A percentile compares a stretch with the other conserved stretches of the same genome.
These are phyloP conservation scores for Lutjanus erythropterus DNA, from an alignment of 2,113 vertebrate genomes.

Conservation along the genomic window DNA sequence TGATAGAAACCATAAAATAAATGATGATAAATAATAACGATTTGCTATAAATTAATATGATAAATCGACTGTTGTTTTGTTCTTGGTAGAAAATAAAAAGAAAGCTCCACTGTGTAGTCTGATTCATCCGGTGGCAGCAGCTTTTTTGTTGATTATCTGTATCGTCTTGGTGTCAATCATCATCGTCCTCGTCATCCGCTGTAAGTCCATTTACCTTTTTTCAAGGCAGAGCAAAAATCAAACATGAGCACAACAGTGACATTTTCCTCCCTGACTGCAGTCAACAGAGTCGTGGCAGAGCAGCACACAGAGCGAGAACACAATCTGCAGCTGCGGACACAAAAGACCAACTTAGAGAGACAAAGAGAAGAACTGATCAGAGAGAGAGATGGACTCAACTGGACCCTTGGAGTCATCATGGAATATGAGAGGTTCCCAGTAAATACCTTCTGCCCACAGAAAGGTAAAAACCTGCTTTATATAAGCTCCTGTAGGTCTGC, in stretches of 20 bases:
- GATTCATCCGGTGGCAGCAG: neutral
- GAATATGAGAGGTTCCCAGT: slow-evolving; percentile 35
- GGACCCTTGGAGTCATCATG: slow-evolving; percentile 58
- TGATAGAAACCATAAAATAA: neutral
- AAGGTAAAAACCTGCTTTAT: slow-evolving; percentile 34
- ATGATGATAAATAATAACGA: rapidly evolving
- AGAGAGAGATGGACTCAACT: slow-evolving; percentile 54
- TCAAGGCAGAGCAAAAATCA: neutral
- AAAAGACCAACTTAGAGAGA: slow-evolving; percentile 3
- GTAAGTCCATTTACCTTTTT: slow-evolving; percentile 37
- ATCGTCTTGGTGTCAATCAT: slow-evolving; percentile 27
- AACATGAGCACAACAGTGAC: neutral
- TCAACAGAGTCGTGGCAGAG: neutral
- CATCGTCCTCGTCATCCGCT: slow-evolving; percentile 18
- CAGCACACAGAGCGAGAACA: neutral
- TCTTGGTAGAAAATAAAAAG: slow-evolving; percentile 4
- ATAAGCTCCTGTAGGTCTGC: neutral
- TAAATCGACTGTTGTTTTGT: neutral
- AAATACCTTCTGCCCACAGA: slow-evolving; percentile 29
- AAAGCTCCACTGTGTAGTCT: rapidly evolving
- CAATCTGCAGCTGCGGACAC: slow-evolving; percentile 13
- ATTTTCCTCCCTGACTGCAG: neutral
- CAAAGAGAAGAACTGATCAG: slow-evolving; percentile 24
- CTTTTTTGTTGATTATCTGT: slow-evolving; percentile 48
- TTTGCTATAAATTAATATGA: neutral